Base-by-base conservation (phyloP, 2,888 invertebrate species). In the Nowickia ferox region DNA sequence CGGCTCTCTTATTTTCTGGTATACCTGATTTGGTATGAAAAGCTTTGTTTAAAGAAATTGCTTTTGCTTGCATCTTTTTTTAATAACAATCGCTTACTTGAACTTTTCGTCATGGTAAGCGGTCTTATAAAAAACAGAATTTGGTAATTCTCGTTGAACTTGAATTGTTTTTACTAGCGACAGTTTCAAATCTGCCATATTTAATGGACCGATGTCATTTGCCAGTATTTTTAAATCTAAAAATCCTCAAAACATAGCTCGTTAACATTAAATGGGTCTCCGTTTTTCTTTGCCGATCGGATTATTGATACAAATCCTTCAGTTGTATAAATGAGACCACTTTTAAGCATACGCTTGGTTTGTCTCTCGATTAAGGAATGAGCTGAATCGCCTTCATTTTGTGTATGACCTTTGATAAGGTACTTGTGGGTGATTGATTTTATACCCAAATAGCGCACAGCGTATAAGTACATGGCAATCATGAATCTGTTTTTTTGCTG, bases 401-500 rank as follows among this genome's bases (percentile, higher is more conserved):
- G 59, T 59, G 38, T 77, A 77, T 85, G 55, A 84, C 69, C 55
- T 55, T 55, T 71, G 42, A 71, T 71, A 55, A 71, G 55, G 44
- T 72, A 72, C 40, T 75, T 63, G 51, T 75, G 61, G 48, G 61
- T 61, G 38, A 61, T 86, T 51, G 66, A 74, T 68, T 86, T 83
- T 55, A 84, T 80, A 84, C 80, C 78, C 69, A 87, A 72, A 61
- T 55, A 75, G 19, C 75, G 83, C 22, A 84, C 82, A 19, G 72
- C 87, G 66, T 86, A 87, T 51, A 87, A 59, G 77, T 86, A 84
- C 57, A 81, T 46, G 40, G 82, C 80, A 65, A 86, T 15, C 76
- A 87, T 82, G 51, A 84, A 84, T 82, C 84, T 78, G 51, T 79
- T 77, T 84, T 86, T 84, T 69, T 87, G 69, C 55, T 84, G 84